Percentiles rank a stretch among this genome's conserved stretches.
Conservation (phyloP, 2,888 invertebrate species). For the Cheilosia pagana region DNA sequence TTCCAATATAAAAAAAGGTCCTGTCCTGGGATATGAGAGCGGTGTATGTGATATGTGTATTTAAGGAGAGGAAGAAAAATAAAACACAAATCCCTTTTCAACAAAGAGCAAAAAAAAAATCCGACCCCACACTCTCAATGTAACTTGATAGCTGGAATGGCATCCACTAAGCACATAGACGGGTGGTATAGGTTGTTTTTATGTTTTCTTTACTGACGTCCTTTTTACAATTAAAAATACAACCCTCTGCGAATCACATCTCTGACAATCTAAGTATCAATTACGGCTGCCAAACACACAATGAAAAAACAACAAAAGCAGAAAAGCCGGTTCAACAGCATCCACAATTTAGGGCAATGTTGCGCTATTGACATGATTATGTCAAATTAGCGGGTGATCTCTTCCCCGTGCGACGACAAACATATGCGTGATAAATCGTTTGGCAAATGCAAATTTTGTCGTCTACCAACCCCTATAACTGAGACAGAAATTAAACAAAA, state of each 20-base stretch:
- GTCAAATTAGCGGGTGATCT: conserved; percentile 48
- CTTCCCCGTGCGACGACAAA: not conserved
- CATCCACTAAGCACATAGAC: conserved; percentile 10
- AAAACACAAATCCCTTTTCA: conserved; percentile 7
- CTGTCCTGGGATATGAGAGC: conserved; percentile 23
- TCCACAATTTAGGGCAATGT: not conserved
- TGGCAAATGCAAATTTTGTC: not conserved
- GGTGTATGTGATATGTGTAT: conserved; percentile 40
- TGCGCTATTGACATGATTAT: conserved; percentile 45
- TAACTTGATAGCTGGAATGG: conserved; percentile 37
- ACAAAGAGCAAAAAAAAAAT: not conserved
- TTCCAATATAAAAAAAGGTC: conserved; percentile 46
- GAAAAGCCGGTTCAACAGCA: conserved; percentile 40
- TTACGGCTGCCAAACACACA: conserved; percentile 45
- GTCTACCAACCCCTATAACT: no score
- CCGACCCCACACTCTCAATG: not conserved
- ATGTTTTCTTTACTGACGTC: conserved; percentile 27
- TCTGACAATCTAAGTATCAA: conserved; percentile 68
- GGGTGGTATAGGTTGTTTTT: conserved; percentile 12
- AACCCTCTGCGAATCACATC: conserved; percentile 58
- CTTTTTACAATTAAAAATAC: conserved; percentile 66
- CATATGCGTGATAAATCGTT: conserved; percentile 3
- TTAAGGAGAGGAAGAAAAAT: conserved; percentile 42
- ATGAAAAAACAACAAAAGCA: conserved; percentile 40
- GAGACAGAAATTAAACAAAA: no score